Percentiles rank a stretch among this genome's conserved stretches.
Conservation (phyloP, 2,888 invertebrate species). For the Oxycera nigricornis region DNA sequence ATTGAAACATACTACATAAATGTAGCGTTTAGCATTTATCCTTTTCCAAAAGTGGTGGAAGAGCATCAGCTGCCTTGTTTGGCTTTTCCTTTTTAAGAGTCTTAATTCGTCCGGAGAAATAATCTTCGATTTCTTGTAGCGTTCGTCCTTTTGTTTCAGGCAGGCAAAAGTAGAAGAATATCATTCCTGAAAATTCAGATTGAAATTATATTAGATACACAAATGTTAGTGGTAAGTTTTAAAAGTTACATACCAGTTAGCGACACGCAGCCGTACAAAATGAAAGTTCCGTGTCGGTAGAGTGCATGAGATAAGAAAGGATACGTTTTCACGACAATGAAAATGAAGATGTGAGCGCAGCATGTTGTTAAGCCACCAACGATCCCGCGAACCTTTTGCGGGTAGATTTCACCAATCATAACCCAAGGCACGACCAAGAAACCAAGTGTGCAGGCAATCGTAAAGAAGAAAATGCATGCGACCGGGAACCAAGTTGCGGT, state of each 20-base stretch:
- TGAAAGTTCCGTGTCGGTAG: slow-evolving; percentile 69
- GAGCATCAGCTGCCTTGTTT: not conserved
- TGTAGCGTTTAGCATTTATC: no score
- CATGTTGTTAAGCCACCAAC: slow-evolving; percentile 74
- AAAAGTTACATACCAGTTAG: slow-evolving; percentile 61
- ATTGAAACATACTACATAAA: no score
- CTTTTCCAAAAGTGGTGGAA: slow-evolving; percentile 15
- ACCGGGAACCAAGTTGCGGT: slow-evolving; percentile 70
- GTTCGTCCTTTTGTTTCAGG: slow-evolving; percentile 74
- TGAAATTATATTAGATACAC: slow-evolving; percentile 11
- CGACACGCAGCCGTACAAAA: slow-evolving; percentile 69
- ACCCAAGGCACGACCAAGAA: slow-evolving; percentile 76
- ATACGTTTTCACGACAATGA: slow-evolving; percentile 74
- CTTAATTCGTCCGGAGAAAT: slow-evolving; percentile 70
- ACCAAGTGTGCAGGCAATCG: slow-evolving; percentile 70
- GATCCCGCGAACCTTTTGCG: slow-evolving; percentile 72
- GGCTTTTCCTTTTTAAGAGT: slow-evolving; percentile 61
- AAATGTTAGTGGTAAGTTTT: slow-evolving; percentile 8
- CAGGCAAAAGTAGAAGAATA: slow-evolving; percentile 70
- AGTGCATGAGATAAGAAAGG: slow-evolving; percentile 64
- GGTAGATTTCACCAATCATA: slow-evolving; percentile 78
- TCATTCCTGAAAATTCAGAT: slow-evolving; percentile 60
- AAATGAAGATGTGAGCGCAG: slow-evolving; percentile 70
- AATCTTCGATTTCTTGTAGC: slow-evolving; percentile 75
- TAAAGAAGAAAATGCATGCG: slow-evolving; percentile 68